A percentile compares a stretch with the other conserved stretches of the same genome.
These are phyloP conservation scores for Cassiopea xamachana DNA, from an alignment of 30 jellyfish, hydroid and myxozoan genomes.

Conservation along the genomic window DNA sequence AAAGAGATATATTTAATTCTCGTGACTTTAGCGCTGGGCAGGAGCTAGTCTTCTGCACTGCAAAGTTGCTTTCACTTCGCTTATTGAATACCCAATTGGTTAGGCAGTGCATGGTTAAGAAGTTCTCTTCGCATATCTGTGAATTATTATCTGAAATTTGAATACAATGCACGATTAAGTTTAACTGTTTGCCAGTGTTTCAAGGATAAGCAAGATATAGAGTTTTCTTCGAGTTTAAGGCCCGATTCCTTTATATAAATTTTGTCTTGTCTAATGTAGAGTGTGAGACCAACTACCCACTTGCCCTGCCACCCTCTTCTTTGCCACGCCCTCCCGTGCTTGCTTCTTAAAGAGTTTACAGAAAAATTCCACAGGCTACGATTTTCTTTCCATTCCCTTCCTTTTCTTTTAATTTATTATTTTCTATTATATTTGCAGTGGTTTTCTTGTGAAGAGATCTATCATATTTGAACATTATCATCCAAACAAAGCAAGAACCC, in stretches of 20 bases:
- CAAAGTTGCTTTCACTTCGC: neutral
- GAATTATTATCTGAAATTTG: neutral
- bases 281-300: neutral
- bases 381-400: too few species aligned
- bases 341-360: too few species aligned
- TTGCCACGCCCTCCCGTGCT: too few species aligned
- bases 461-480: too few species aligned
- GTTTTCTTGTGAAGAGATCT: too few species aligned
- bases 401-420: too few species aligned
- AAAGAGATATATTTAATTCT: neutral
- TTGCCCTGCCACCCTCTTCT: neutral
- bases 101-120: neutral
- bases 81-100: neutral
- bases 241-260: neutral
- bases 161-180: neutral
- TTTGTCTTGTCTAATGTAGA: neutral
- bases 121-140: neutral
- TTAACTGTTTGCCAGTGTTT: neutral
- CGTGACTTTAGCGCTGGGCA: conserved; percentile 7
- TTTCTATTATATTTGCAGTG: too few species aligned
- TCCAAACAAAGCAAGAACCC: too few species aligned
- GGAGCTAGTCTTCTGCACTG: conserved; percentile 63
- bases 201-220: too few species aligned
- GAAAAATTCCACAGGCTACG: too few species aligned
- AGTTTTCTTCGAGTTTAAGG: neutral